Base-by-base conservation (phyloP, 2,888 invertebrate genomes). In the Cephus pygmeus region DNA sequence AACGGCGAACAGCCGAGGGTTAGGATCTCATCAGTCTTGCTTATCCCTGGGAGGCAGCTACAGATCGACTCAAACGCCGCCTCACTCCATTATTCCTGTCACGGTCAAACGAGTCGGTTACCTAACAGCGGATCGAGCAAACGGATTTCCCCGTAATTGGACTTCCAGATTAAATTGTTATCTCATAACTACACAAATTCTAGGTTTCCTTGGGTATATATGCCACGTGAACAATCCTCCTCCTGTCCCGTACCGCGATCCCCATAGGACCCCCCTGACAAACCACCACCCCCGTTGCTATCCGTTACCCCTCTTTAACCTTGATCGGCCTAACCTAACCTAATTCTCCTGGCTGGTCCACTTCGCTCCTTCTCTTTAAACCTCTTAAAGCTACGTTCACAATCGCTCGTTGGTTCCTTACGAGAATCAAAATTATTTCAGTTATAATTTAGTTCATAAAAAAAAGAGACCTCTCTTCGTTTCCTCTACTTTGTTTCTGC, bases 61-160 rank as follows among this genome's bases (percentile, higher is more conserved):
- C 81, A 83, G 81, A 85, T 81, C 84, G 84, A 82, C 82, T 84
- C 84, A 79, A 85, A 81, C 80, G 81, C 83, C 83, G 79, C 79
- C 80, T 77, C 81, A 76, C 82, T 86, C 83, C 82, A 84, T 85
- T 87, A 87, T 86, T 84, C 82, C 82, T 83, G 85, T 86, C 86
- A 84, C 83, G 85, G 83, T 83, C 81, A 84, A 86, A 79, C 83
- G 83, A 83, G 80, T 79, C 78, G 81, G 82, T 84, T 84, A 81
- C 81, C 79, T 81, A 76, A 78, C 74, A n/a, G 69, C 79, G 71
- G 36, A 33, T 73, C 76, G 76, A 80, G 79, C 56, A 69, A 75
- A 73, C 77, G 71, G 77, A 81, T 80, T 78, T 75, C 35, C 74
- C 15, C 73, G 82, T 82, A 84, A 84, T 81, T 83, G 84, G 75